These are phyloP conservation scores for Pristionchus mayeri DNA, from an alignment of 2,888 invertebrate genomes.

Conservation along the genomic window DNA sequence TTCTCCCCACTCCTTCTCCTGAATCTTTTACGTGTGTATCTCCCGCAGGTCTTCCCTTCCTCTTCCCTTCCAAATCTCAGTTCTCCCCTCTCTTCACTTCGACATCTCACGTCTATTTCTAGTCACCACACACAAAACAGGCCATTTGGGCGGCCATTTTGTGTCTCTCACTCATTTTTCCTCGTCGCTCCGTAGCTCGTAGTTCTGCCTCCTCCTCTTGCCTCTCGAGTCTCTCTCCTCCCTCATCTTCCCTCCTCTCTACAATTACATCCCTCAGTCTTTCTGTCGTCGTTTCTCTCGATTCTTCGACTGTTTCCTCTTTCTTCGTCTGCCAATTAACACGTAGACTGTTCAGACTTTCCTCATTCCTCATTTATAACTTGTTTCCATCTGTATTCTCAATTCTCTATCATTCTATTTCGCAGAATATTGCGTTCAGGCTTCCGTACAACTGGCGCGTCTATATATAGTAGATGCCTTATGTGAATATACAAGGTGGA, in stretches of 20 bases:
- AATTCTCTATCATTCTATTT: too few species aligned
- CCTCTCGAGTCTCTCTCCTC: not conserved
- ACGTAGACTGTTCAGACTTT: too few species aligned
- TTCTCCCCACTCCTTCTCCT: not conserved
- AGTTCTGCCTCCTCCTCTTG: not conserved
- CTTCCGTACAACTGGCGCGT: too few species aligned
- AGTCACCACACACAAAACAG: constrained; percentile 7
- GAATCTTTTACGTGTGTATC: not conserved
- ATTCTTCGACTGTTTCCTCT: constrained; percentile 47
- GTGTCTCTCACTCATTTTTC: not conserved
- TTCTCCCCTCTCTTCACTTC: not conserved
- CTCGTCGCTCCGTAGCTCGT: too few species aligned
- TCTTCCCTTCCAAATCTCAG: not conserved
- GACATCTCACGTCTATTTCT: not conserved
- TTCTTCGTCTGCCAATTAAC: not conserved
- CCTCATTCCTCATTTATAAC: not conserved
- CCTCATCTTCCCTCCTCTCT: too few species aligned
- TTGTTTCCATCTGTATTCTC: not conserved
- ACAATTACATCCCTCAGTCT: constrained; percentile 45
- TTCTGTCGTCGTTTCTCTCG: constrained; percentile 44
- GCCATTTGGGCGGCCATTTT: constrained; percentile 31
- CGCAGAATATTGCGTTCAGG: too few species aligned
- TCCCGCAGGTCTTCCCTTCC: not conserved
- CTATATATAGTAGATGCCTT: too few species aligned
- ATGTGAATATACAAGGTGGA: too few species aligned